Evolutionary conservation across 1,140 invertebrate genomes (phyloP).

Genomic region (Phocides pigmalion): DNA sequence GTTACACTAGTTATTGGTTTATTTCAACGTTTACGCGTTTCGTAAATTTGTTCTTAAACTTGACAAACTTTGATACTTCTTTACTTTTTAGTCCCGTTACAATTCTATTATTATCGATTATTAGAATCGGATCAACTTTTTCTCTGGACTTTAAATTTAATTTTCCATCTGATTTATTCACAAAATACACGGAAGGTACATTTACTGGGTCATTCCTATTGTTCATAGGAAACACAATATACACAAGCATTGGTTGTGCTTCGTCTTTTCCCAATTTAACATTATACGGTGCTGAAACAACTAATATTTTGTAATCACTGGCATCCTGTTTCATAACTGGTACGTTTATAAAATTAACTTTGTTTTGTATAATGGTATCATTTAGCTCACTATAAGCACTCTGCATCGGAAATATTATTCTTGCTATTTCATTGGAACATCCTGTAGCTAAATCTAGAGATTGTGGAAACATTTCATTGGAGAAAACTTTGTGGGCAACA

Average conservation of each 20-base stretch:
- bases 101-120: slow-evolving; percentile 65
- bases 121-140: slow-evolving; percentile 51
- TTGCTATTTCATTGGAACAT: slow-evolving; percentile 57
- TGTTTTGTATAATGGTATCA: slow-evolving; percentile 15
- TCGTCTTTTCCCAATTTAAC: slow-evolving; percentile 51
- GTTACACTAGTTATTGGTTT: neutral
- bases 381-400: slow-evolving; percentile 19
- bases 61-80: slow-evolving; percentile 60
- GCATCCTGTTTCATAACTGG: slow-evolving; percentile 53
- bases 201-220: slow-evolving; percentile 36
- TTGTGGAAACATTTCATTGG: slow-evolving; percentile 42
- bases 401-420: slow-evolving; percentile 46
- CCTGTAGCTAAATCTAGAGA: slow-evolving; percentile 40
- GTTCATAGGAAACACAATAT: slow-evolving; percentile 63
- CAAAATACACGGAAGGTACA: slow-evolving; percentile 64
- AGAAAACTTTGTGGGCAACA: slow-evolving; percentile 29
- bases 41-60: slow-evolving; percentile 61
- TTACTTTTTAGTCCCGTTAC: slow-evolving; percentile 65
- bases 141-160: slow-evolving; percentile 38
- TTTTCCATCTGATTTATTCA: slow-evolving; percentile 42
- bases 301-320: slow-evolving; percentile 60
- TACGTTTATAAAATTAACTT: slow-evolving; percentile 50
- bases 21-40: slow-evolving; percentile 26
- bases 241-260: slow-evolving; percentile 50
- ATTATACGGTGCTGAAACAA: slow-evolving; percentile 58